These are phyloP conservation scores for Capitulum mitella DNA, from an alignment of 2,888 invertebrate genomes.

Conservation along the genomic window DNA sequence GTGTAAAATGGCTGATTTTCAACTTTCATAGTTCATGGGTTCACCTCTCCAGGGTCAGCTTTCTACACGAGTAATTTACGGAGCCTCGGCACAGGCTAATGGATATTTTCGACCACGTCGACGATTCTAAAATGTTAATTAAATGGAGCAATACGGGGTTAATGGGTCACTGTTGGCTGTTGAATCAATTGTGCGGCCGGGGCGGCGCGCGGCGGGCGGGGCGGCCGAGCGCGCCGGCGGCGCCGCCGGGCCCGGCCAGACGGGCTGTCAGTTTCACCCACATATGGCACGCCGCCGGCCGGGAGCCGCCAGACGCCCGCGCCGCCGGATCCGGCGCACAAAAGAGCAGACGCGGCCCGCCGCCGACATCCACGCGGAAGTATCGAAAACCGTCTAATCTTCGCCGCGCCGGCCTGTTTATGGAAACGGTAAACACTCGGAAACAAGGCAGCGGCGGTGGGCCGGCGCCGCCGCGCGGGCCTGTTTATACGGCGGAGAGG, in stretches of 20 bases:
- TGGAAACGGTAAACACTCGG: not conserved
- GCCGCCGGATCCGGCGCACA: not conserved
- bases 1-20: not conserved
- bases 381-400: not conserved
- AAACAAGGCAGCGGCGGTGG: not conserved
- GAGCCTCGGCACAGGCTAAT: not conserved
- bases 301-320: too few relatives aligned
- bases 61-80: conserved; percentile 19
- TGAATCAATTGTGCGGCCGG: conserved; percentile 3
- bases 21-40: not conserved
- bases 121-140: conserved; percentile 21
- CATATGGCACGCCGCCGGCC: not conserved
- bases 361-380: not conserved
- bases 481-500: not conserved
- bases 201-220: not conserved
- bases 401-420: not conserved
- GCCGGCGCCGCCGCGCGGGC: not conserved
- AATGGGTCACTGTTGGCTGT: conserved; percentile 14
- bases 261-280: not conserved
- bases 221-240: not conserved
- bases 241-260: not conserved
- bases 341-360: not conserved
- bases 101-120: not conserved
- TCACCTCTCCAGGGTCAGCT: conserved; percentile 11
- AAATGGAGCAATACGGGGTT: conserved; percentile 17